A percentile compares a stretch with the other conserved stretches of the same genome.
Conservation (phyloP, 2,888 invertebrate species). For the Tetragonisca angustula region DNA sequence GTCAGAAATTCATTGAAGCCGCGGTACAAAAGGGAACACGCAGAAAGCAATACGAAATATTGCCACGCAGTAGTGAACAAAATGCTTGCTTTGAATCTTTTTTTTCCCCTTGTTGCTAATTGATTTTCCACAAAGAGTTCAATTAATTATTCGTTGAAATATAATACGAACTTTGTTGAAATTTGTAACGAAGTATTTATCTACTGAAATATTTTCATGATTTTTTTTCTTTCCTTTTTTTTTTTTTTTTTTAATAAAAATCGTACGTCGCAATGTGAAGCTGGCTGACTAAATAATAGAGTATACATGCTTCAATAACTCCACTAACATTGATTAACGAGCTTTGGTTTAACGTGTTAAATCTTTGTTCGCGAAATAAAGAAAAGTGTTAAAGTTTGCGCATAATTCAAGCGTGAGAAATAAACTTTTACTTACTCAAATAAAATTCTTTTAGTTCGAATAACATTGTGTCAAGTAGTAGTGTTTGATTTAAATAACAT, state of each 20-base stretch:
- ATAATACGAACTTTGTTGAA: no score
- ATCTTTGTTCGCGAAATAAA: no score
- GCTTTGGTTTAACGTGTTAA: background rate
- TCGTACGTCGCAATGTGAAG: background rate
- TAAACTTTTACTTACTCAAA: no score
- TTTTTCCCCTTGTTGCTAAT: background rate
- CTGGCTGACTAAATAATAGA: background rate
- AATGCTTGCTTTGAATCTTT: no score
- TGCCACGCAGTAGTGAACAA: background rate
- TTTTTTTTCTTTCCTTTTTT: no score
- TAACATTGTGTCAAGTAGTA: no score
- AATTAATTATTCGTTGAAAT: background rate
- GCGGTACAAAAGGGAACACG: background rate
- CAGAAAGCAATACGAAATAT: constrained; percentile 4
- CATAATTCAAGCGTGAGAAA: no score
- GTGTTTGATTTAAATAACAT: no score
- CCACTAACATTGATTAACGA: background rate
- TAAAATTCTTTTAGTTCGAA: no score
- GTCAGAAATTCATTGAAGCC: constrained; percentile 11
- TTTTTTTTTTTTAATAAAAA: background rate
- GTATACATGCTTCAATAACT: background rate
- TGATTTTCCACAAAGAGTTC: background rate
- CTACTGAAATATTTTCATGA: background rate
- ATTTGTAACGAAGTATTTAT: background rate
- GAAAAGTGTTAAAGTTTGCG: no score